These are phyloP conservation scores for Catamblyrhynchus diadema DNA, from an alignment of 2,797 vertebrate genomes.

Conservation along the genomic window DNA sequence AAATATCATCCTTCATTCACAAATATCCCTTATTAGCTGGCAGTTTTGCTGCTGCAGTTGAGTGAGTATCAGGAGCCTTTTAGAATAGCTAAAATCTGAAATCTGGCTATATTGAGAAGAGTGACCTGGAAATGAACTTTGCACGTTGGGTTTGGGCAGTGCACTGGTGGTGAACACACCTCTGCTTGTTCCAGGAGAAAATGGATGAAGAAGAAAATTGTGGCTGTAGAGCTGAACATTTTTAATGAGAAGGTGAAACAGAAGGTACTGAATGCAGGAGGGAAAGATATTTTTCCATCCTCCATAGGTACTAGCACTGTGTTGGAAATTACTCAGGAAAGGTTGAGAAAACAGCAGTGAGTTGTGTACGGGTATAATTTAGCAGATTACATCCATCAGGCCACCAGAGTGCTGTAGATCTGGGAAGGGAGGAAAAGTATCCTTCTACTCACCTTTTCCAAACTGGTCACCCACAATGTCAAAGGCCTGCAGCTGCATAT, in stretches of 20 bases:
- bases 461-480: slow-evolving; percentile 68
- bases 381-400: neutral
- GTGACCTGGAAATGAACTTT: neutral
- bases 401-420: neutral
- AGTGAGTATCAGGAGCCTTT: neutral
- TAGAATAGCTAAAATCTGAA: neutral
- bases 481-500: slow-evolving; percentile 87
- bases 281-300: neutral
- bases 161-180: neutral
- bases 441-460: slow-evolving; percentile 79
- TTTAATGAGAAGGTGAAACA: neutral
- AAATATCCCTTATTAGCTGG: neutral
- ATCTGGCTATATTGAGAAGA: neutral
- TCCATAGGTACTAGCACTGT: neutral
- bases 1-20: neutral
- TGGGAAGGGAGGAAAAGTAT: neutral
- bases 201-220: neutral
- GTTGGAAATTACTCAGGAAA: neutral
- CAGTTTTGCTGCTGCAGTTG: neutral
- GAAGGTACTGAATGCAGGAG: neutral
- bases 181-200: neutral
- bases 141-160: fast-evolving
- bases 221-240: neutral
- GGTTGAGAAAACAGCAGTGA: neutral
- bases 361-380: neutral